Evolutionary conservation across 1,140 invertebrate species (phyloP).

Genomic region (Solenopsis fugax): DNA sequence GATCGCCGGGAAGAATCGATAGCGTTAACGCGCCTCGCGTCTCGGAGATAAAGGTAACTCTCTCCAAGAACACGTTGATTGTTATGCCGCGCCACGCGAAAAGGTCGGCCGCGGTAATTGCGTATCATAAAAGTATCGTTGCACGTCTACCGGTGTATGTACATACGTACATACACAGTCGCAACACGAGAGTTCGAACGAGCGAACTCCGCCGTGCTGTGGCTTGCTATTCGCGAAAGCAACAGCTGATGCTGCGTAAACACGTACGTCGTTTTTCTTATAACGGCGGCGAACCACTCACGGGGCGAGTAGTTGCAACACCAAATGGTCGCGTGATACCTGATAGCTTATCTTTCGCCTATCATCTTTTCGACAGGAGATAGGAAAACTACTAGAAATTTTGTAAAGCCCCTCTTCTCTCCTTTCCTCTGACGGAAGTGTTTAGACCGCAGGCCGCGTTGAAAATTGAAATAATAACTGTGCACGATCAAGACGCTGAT

Average conservation of each 20-base stretch:
- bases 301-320: background rate
- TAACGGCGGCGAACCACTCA: background rate
- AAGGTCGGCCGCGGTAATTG: conserved; percentile 23
- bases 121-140: conserved; percentile 45
- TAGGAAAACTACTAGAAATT: background rate
- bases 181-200: conserved; percentile 27
- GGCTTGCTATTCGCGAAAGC: conserved; percentile 18
- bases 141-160: background rate
- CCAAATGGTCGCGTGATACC: background rate
- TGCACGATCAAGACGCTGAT: background rate
- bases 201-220: background rate
- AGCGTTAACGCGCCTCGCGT: background rate
- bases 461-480: background rate
- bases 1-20: conserved; percentile 46
- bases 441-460: background rate
- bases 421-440: background rate
- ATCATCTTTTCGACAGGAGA: background rate
- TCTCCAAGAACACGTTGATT: conserved; percentile 19
- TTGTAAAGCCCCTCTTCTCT: background rate
- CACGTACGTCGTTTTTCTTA: conserved; percentile 5
- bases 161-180: background rate
- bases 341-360: conserved; percentile 32
- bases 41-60: conserved; percentile 36
- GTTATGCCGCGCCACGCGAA: conserved; percentile 37
- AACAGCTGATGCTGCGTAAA: conserved; percentile 59